Conservation (phyloP, 2,888 invertebrate genomes). For the Unio delphinus region DNA sequence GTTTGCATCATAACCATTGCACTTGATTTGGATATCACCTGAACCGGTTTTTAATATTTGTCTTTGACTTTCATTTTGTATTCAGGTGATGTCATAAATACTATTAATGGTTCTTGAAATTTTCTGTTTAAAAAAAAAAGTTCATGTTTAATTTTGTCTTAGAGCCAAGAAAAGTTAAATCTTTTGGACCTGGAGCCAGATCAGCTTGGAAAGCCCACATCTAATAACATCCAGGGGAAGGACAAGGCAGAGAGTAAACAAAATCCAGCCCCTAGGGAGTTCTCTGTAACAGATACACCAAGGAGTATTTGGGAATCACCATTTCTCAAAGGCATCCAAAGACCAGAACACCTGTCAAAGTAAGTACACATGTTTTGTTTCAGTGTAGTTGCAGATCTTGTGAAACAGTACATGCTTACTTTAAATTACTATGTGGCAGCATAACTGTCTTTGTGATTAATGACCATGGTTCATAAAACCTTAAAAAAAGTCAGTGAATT, state of each 20-base stretch:
- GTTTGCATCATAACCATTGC: too few relatives aligned
- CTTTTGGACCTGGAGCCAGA: conserved; percentile 55
- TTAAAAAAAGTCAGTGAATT: too few relatives aligned
- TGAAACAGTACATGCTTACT: too few relatives aligned
- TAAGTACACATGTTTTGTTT: too few relatives aligned
- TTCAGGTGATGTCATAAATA: too few relatives aligned
- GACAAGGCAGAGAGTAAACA: conserved; percentile 9
- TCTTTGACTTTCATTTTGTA: too few relatives aligned
- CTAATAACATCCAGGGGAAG: conserved; percentile 27
- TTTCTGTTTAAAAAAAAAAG: conserved; percentile 2
- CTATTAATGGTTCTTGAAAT: neutral
- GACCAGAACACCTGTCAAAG: conserved; percentile 21
- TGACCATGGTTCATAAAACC: too few relatives aligned
- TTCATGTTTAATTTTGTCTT: neutral
- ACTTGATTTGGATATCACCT: too few relatives aligned
- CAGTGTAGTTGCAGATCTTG: too few relatives aligned
- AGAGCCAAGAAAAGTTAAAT: conserved; percentile 63
- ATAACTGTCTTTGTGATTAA: too few relatives aligned
- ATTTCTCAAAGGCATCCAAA: conserved; percentile 33
- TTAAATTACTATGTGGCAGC: too few relatives aligned
- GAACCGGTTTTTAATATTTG: too few relatives aligned
- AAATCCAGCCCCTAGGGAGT: conserved; percentile 19
- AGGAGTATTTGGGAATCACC: conserved; percentile 35
- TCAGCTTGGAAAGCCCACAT: conserved; percentile 46
- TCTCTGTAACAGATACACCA: conserved; percentile 19